Evolutionary conservation across 2,888 invertebrate species (phyloP), one percentile per base, ranked within the genome.

Genomic region (Punctoribates punctum): DNA sequence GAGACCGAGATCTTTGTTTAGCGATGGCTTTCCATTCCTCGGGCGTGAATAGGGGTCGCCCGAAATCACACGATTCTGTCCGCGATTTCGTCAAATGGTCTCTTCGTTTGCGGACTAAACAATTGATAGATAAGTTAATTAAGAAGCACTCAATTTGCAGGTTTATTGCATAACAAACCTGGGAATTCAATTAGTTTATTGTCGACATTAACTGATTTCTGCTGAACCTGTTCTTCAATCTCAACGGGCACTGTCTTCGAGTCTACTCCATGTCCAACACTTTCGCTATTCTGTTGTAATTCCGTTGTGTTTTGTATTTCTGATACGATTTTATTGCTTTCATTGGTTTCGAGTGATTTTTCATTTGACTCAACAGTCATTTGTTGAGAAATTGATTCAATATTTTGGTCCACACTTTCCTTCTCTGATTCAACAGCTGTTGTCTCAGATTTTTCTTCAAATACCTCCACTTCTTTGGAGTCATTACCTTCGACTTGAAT

Each of bases 11-110:
- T 25, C 72, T 72, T 17, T 23, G 46, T 20, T 72, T 20, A 23
- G 20, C 20, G 3, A 72, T 72, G 6, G 72, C 42, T 17, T 72
- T 72, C 72, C 72, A 72, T 48, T 72, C 72, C 8, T 72, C 72
- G n/a, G 48, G 27, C 13, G 72, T 72, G 20, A 72, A 72, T 72
- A 72, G 15, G 15, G 72, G 72, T 46, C 72, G 72, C 1, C 25
- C 6, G 1, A 72, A 25, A 48, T 72, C 72, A 48, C 46, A 25
- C 17, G 46, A 72, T 42, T 42, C 46, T n/a, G 72, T 72, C 27
- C 38, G 25, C 8, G 72, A 1, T 48, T 72, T 72, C 25, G 13
- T 48, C 27, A 72, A 17, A 20, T 72, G 25, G 6, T 48, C 48
- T 42, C 48, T 72, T 15, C 48, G 23, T 72, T 29, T 62, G 1